phyloP scores from a whole-genome alignment of 1,140 invertebrate genomes.

The Apis laboriosa region DNA sequence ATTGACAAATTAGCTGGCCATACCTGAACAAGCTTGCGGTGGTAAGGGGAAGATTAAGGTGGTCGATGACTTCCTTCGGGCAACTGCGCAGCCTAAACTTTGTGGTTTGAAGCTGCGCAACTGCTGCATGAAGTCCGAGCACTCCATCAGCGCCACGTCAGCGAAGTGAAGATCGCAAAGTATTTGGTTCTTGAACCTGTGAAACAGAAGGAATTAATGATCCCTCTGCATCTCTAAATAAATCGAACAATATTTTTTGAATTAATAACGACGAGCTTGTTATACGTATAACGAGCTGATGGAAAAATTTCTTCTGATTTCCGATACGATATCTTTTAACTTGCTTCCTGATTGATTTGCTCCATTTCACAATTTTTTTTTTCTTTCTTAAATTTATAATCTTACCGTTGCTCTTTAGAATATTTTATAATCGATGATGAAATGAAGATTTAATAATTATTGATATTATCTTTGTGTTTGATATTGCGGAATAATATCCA shows the following conservation, averaged over 20 bases:
- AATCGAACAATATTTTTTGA: not conserved
- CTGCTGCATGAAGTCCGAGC: constrained; percentile 97
- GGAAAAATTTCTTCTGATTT: not conserved
- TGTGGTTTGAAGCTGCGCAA: constrained; percentile 97
- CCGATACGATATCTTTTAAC: not conserved
- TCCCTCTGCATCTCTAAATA: not conserved
- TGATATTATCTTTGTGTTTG: too few relatives aligned
- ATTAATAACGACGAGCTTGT: not conserved
- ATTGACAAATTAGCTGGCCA: constrained; percentile 50
- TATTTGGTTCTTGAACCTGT: constrained; percentile 90
- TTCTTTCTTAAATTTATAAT: not conserved
- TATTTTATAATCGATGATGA: too few relatives aligned
- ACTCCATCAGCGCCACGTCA: constrained; percentile 97
- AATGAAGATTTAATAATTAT: too few relatives aligned
- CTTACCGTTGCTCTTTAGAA: too few relatives aligned
- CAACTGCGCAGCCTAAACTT: constrained; percentile 95
- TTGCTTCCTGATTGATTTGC: not conserved
- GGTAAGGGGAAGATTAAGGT: constrained; percentile 96
- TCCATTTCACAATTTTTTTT: not conserved
- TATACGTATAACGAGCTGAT: not conserved
- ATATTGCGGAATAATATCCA: too few relatives aligned
- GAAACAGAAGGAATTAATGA: constrained; percentile 30
- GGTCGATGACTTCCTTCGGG: constrained; percentile 94
- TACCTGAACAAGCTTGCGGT: constrained; percentile 96
- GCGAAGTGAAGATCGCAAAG: constrained; percentile 95